phyloP scores from a whole-genome alignment of 2,113 vertebrate genomes.

The Lates calcarifer region DNA sequence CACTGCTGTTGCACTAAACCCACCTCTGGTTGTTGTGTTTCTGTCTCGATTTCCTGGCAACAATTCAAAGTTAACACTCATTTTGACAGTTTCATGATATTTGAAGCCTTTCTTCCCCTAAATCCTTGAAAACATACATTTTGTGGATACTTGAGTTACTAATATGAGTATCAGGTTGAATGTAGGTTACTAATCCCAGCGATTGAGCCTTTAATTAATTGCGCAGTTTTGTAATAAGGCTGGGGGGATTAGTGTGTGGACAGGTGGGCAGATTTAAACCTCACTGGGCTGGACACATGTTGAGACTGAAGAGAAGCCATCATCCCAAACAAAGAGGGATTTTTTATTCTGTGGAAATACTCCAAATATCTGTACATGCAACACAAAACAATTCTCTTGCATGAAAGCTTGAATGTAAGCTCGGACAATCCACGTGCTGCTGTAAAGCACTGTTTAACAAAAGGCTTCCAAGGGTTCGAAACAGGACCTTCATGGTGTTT shows the following conservation, averaged over 20 bases:
- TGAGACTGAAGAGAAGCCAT: slow-evolving; percentile 73
- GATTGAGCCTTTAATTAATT: slow-evolving; percentile 83
- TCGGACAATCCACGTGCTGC: slow-evolving; percentile 14
- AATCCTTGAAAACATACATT: slow-evolving; percentile 29
- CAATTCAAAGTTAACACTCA: neutral
- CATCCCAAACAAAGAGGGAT: slow-evolving; percentile 76
- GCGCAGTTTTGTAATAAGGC: slow-evolving; percentile 79
- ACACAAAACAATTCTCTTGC: neutral
- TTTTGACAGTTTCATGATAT: slow-evolving; percentile 4
- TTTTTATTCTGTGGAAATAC: slow-evolving; percentile 64
- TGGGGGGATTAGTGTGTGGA: slow-evolving; percentile 79
- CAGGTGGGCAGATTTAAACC: slow-evolving; percentile 83
- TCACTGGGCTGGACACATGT: slow-evolving; percentile 78
- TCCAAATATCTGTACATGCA: slow-evolving; percentile 63
- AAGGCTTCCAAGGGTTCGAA: neutral
- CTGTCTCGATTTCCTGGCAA: neutral
- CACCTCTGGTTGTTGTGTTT: slow-evolving; percentile 25
- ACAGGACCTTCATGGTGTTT: neutral
- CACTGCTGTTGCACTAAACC: slow-evolving; percentile 42
- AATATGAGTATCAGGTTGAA: slow-evolving; percentile 69
- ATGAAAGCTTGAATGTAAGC: slow-evolving; percentile 20
- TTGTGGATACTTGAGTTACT: neutral
- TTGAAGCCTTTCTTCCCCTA: neutral
- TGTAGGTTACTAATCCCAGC: slow-evolving; percentile 79
- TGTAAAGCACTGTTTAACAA: neutral